phyloP scores from a whole-genome alignment of 2,888 invertebrate genomes.

The Drosophila testacea region DNA sequence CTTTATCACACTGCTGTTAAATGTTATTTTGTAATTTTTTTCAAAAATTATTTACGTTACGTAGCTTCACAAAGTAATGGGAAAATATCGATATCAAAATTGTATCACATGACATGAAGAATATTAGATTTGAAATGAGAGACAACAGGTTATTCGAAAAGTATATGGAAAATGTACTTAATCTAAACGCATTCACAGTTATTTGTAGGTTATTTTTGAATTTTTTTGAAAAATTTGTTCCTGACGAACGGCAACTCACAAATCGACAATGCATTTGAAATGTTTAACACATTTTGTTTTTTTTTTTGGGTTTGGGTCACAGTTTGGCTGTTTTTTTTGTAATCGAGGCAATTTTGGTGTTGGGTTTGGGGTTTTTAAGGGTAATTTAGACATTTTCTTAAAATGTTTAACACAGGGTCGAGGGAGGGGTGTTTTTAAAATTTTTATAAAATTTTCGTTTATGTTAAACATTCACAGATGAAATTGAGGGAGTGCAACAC shows the following conservation, averaged over 20 bases:
- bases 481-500: conserved; percentile 21
- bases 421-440: conserved; percentile 29
- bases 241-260: conserved; percentile 53
- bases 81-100: conserved; percentile 13
- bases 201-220: conserved; percentile 43
- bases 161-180: conserved; percentile 22
- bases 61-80: conserved; percentile 26
- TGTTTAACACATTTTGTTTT: conserved; percentile 30
- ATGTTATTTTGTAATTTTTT: conserved; percentile 30
- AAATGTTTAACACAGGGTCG: conserved; percentile 55
- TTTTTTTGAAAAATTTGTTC: conserved; percentile 52
- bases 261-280: conserved; percentile 47
- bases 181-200: conserved; percentile 52
- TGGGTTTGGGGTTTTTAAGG: conserved; percentile 1
- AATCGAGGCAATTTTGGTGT: conserved; percentile 52
- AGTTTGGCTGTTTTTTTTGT: conserved; percentile 56
- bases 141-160: conserved; percentile 16
- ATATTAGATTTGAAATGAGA: neutral
- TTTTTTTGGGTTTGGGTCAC: conserved; percentile 36
- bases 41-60: conserved; percentile 44
- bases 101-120: conserved; percentile 28
- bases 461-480: conserved; percentile 59
- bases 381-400: conserved; percentile 56
- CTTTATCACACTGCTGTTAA: conserved; percentile 38
- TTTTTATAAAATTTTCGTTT: conserved; percentile 68